Conservation (phyloP, 2,113 vertebrate species). For the Monopterus albus region DNA sequence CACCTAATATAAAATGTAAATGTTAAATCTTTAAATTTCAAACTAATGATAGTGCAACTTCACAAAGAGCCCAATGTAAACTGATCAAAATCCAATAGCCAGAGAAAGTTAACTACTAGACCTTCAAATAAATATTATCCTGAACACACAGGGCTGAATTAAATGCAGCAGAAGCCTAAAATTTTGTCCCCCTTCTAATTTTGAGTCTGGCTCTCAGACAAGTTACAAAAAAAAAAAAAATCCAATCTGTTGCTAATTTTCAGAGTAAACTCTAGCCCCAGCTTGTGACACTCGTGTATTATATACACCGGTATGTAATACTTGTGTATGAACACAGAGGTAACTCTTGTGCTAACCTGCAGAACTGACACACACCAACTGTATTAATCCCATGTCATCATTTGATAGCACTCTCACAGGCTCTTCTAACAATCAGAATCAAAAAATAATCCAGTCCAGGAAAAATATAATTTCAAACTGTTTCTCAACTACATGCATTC, state of each 20-base stretch:
- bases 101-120: background rate
- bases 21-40: background rate
- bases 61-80: slow-evolving; percentile 7
- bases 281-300: too few species aligned
- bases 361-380: too few species aligned
- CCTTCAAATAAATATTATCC: background rate
- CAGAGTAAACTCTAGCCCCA: background rate
- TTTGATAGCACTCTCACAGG: too few species aligned
- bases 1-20: background rate
- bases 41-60: slow-evolving; percentile 1
- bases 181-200: background rate
- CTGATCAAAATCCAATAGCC: background rate
- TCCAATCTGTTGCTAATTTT: background rate
- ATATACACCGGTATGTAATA: too few species aligned
- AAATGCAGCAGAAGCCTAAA: slow-evolving; percentile 2
- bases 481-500: too few species aligned
- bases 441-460: too few species aligned
- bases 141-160: slow-evolving; percentile 12
- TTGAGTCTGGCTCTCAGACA: background rate
- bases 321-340: too few species aligned
- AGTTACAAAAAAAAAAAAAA: background rate
- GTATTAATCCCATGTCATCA: too few species aligned
- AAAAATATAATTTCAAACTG: too few species aligned
- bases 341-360: too few species aligned
- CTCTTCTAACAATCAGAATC: too few species aligned